Conservation (phyloP, 2,113 vertebrate species). For the Halichoeres trimaculatus region DNA sequence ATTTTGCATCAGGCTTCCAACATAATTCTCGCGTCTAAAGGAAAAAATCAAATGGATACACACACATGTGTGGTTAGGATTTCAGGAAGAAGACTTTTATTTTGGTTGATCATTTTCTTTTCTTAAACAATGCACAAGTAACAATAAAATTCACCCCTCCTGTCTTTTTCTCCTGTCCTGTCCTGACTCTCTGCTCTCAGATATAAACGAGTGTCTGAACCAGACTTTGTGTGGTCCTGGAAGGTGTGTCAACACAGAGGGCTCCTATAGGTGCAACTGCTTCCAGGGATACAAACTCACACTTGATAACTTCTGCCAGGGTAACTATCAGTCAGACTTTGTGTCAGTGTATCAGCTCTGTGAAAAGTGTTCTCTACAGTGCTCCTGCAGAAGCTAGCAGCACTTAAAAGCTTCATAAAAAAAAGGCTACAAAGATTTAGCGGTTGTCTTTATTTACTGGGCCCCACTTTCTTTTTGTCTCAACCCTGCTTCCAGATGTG, state of each 20-base stretch:
- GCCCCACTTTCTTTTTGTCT: conserved; percentile 19
- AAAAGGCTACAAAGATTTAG: conserved; percentile 36
- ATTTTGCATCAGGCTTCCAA: background rate
- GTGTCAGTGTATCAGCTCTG: conserved; percentile 32
- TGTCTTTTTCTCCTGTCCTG: background rate
- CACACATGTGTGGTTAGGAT: background rate
- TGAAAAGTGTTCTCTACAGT: conserved; percentile 36
- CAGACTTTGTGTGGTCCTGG: conserved; percentile 75
- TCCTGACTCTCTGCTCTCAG: conserved; percentile 59
- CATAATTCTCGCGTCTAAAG: background rate
- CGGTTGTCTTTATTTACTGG: conserved; percentile 47
- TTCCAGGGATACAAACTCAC: conserved; percentile 79
- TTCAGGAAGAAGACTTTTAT: background rate
- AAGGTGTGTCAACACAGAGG: conserved; percentile 81
- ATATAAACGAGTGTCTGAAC: conserved; percentile 82
- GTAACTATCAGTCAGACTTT: conserved; percentile 61
- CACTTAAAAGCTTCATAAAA: conserved; percentile 40
- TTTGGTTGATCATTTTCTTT: background rate
- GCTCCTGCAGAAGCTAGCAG: conserved; percentile 46
- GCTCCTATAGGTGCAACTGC: conserved; percentile 83
- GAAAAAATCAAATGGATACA: background rate
- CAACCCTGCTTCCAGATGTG: conserved; percentile 81
- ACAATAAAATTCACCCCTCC: background rate
- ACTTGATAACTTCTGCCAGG: conserved; percentile 76
- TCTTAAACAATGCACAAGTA: background rate